These are phyloP conservation scores for Pherbina coryleti DNA, from an alignment of 2,888 invertebrate genomes.

Conservation along the genomic window DNA sequence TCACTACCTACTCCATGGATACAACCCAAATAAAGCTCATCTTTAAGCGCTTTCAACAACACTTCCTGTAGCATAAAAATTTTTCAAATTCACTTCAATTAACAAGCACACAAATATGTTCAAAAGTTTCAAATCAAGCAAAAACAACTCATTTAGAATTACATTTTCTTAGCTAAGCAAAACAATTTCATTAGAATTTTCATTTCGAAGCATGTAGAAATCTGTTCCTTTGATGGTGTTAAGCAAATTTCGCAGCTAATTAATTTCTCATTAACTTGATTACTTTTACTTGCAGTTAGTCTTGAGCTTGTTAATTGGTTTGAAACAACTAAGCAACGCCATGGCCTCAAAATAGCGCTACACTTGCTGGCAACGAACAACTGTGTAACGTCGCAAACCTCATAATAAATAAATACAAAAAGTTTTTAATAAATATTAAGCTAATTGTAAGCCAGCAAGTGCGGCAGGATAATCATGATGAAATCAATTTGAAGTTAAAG, in stretches of 20 bases:
- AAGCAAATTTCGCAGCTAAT: slow-evolving; percentile 25
- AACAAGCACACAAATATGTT: too few species aligned
- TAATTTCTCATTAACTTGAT: slow-evolving; percentile 30
- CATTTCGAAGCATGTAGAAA: too few species aligned
- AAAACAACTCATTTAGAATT: too few species aligned
- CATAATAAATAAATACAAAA: slow-evolving; percentile 26
- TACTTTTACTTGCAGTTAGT: slow-evolving; percentile 16
- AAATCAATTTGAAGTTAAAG: slow-evolving; percentile 8
- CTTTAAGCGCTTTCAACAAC: too few species aligned
- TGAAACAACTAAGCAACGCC: neutral
- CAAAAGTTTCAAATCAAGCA: too few species aligned
- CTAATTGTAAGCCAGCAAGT: slow-evolving; percentile 8
- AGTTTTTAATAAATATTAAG: slow-evolving; percentile 26
- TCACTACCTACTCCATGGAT: too few species aligned
- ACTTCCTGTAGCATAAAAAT: too few species aligned
- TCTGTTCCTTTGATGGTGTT: neutral
- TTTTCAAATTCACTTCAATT: too few species aligned
- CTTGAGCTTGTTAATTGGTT: slow-evolving; percentile 20
- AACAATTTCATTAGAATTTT: too few species aligned
- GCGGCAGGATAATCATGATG: neutral
- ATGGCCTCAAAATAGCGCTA: neutral
- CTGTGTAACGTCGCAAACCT: neutral
- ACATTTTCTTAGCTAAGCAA: too few species aligned
- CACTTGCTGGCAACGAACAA: neutral
- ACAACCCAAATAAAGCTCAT: too few species aligned